Conservation (phyloP, 2,797 vertebrate genomes). For the Syncerus caffer region DNA sequence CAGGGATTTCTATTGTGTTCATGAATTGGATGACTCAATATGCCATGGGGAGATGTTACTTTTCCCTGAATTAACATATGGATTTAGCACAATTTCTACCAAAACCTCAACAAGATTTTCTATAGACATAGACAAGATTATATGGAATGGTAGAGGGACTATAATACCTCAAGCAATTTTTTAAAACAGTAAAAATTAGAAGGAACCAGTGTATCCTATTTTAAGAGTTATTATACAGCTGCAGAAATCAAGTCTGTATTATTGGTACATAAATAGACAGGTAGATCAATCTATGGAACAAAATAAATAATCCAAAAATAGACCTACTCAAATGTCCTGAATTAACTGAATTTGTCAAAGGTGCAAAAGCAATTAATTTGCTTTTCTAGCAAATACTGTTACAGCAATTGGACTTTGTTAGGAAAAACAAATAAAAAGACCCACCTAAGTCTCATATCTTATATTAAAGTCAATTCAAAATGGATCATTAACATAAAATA, state of each 20-base stretch:
- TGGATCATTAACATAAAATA: background rate
- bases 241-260: background rate
- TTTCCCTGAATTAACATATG: background rate
- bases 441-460: background rate
- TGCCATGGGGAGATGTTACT: background rate
- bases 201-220: background rate
- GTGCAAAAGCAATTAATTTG: background rate
- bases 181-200: background rate
- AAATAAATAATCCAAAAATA: background rate
- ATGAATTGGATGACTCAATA: background rate
- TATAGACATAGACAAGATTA: background rate
- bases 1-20: background rate
- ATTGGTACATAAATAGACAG: background rate
- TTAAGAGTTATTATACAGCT: background rate
- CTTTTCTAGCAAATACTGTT: background rate
- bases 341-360: conserved; percentile 1
- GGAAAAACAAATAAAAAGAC: background rate
- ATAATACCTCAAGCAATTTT: background rate
- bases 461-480: background rate
- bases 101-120: background rate
- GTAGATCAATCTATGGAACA: background rate
- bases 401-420: background rate
- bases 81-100: background rate
- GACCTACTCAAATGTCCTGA: background rate
- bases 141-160: background rate